Percentiles rank a stretch among this genome's conserved stretches.
These are phyloP conservation scores for Corvus cornix DNA, from an alignment of 2,113 vertebrate genomes.

Conservation along the genomic window DNA sequence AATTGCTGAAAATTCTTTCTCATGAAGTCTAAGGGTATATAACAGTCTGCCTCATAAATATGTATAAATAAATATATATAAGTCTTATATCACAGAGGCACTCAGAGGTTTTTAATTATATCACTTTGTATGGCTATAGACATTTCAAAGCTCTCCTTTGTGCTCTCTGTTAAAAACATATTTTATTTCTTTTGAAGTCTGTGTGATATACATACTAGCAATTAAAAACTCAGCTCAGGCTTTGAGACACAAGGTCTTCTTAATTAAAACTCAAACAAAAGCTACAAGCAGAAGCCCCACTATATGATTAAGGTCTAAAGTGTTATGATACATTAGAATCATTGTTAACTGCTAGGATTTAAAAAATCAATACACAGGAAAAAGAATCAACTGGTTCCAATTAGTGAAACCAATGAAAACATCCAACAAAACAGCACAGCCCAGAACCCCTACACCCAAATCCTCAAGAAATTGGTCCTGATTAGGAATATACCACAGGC, in stretches of 20 bases:
- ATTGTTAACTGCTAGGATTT: slow-evolving; percentile 88
- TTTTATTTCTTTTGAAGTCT: slow-evolving; percentile 93
- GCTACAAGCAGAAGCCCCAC: slow-evolving; percentile 82
- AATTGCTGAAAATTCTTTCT: slow-evolving; percentile 47
- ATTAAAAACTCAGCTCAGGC: slow-evolving; percentile 90
- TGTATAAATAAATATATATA: slow-evolving; percentile 73
- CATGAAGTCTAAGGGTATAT: slow-evolving; percentile 36
- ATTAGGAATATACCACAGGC: slow-evolving; percentile 60
- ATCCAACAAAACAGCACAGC: slow-evolving; percentile 19
- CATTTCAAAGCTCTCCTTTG: slow-evolving; percentile 91
- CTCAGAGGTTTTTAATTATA: slow-evolving; percentile 91
- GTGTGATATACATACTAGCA: slow-evolving; percentile 93
- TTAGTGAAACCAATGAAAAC: slow-evolving; percentile 77
- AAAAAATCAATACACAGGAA: slow-evolving; percentile 86
- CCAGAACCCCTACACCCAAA: slow-evolving; percentile 5
- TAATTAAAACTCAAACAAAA: slow-evolving; percentile 99
- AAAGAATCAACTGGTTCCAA: slow-evolving; percentile 82
- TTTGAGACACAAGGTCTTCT: slow-evolving; percentile 89
- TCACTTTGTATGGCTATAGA: slow-evolving; percentile 89
- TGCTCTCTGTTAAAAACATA: slow-evolving; percentile 89
- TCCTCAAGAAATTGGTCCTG: slow-evolving; percentile 54
- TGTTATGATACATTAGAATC: slow-evolving; percentile 90
- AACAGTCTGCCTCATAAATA: slow-evolving; percentile 66
- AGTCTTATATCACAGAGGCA: slow-evolving; percentile 81
- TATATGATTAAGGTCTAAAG: slow-evolving; percentile 92